phyloP scores from a whole-genome alignment of 2,113 vertebrate species.

The Atractosteus spatula region DNA sequence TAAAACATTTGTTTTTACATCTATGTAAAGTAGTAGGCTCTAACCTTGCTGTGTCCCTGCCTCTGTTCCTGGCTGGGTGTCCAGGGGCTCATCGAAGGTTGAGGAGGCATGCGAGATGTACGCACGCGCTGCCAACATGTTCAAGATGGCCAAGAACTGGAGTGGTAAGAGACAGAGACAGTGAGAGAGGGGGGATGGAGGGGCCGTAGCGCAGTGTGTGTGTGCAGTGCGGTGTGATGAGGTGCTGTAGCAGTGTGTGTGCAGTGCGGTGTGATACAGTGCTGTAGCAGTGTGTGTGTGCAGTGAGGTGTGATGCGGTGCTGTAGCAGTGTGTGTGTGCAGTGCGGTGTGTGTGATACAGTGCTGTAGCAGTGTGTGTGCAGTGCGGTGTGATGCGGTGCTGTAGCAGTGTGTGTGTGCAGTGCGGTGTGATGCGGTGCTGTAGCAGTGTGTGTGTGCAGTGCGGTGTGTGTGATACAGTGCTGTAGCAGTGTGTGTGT shows the following conservation, averaged over 20 bases:
- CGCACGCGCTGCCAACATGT: slow-evolving; percentile 87
- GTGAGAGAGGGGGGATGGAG: background rate
- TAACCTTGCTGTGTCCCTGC: background rate
- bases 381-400: too few species aligned
- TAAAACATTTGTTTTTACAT: too few species aligned
- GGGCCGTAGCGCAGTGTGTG: background rate
- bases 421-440: too few species aligned
- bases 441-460: too few species aligned
- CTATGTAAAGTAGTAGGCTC: too few species aligned
- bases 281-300: background rate
- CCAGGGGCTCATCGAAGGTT: slow-evolving; percentile 83
- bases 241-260: background rate
- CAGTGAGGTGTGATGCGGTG: too few species aligned
- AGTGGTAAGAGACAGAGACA: slow-evolving; percentile 66
- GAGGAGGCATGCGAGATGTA: slow-evolving; percentile 91
- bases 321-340: background rate
- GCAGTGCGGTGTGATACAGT: background rate
- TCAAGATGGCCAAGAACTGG: slow-evolving; percentile 96
- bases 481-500: too few species aligned
- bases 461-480: too few species aligned
- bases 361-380: too few species aligned
- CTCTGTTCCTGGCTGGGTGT: slow-evolving; percentile 1
- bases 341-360: too few species aligned
- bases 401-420: too few species aligned
- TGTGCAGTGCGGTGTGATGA: background rate